Conservation (phyloP, 1,140 invertebrate species). For the Diprion similis region DNA sequence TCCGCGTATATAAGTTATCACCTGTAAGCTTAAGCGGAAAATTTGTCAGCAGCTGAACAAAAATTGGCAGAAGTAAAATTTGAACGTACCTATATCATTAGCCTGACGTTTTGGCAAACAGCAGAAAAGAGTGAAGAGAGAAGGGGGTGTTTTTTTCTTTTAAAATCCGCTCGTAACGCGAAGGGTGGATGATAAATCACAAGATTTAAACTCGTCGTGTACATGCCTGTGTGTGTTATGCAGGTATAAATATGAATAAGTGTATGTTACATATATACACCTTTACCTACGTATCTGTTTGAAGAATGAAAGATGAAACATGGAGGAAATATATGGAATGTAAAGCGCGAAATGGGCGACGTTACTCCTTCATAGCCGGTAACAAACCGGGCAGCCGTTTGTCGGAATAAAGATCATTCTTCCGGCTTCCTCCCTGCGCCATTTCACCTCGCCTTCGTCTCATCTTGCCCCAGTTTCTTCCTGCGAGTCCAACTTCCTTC, state of each 20-base stretch:
- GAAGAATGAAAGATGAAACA: background rate
- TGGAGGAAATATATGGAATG: background rate
- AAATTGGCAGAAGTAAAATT: too few relatives aligned
- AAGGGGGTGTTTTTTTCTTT: background rate
- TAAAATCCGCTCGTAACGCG: background rate
- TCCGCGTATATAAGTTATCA: too few relatives aligned
- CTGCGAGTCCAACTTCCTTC: too few relatives aligned
- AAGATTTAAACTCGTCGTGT: background rate
- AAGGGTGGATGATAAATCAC: background rate
- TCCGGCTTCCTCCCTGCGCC: background rate
- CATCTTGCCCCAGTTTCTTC: background rate
- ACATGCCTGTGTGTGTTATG: too few relatives aligned
- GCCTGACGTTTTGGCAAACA: background rate
- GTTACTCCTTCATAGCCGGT: background rate
- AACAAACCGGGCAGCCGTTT: constrained; percentile 1
- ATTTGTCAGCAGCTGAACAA: too few relatives aligned
- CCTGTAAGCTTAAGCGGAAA: too few relatives aligned
- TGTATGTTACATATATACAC: too few relatives aligned
- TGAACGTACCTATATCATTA: too few relatives aligned
- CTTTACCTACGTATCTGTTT: background rate
- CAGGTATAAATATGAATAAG: too few relatives aligned
- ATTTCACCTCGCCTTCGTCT: background rate
- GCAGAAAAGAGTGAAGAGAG: background rate
- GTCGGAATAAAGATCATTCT: background rate
- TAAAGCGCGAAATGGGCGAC: background rate